A percentile compares a stretch with the other conserved stretches of the same genome.
Evolutionary conservation across 2,797 vertebrate genomes (phyloP).

Genomic region (Centropyge bicolor): DNA sequence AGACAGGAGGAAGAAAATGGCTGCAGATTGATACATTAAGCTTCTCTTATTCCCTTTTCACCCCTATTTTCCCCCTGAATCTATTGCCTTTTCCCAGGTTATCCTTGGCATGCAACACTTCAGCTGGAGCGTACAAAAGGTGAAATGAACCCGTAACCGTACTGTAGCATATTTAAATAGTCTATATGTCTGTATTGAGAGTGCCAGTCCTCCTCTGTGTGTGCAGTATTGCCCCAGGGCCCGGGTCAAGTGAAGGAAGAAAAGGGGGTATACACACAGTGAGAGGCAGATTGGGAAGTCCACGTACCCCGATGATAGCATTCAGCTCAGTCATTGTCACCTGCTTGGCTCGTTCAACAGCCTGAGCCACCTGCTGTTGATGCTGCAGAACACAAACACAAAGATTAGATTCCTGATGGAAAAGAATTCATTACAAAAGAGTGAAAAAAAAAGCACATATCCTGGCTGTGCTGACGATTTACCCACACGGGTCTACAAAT

Average conservation of each 20-base stretch:
- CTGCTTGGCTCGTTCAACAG: conserved; percentile 97
- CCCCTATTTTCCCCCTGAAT: conserved; percentile 40
- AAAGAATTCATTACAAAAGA: conserved; percentile 10
- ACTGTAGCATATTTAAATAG: conserved; percentile 31
- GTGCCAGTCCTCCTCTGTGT: conserved; percentile 30
- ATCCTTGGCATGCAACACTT: conserved; percentile 44
- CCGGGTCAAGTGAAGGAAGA: conserved; percentile 88
- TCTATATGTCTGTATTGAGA: not conserved
- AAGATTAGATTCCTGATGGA: conserved; percentile 39
- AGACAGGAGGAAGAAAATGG: conserved; percentile 32
- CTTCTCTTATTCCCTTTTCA: conserved; percentile 28
- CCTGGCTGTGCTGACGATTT: not conserved
- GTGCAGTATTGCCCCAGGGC: conserved; percentile 83
- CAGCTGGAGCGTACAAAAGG: conserved; percentile 28
- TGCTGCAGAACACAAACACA: conserved; percentile 85
- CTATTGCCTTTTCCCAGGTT: conserved; percentile 45
- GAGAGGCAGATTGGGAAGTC: conserved; percentile 98
- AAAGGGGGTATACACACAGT: conserved; percentile 97
- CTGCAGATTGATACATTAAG: conserved; percentile 42
- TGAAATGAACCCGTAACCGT: conserved; percentile 16
- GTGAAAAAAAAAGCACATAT: not conserved
- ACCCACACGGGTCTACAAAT: not conserved
- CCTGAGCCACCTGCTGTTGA: conserved; percentile 98
- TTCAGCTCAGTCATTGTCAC: conserved; percentile 99
- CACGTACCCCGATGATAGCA: conserved; percentile 99